A percentile compares a stretch with the other conserved stretches of the same genome.
phyloP scores from a whole-genome alignment of 2,113 vertebrate species.

The Spea multiplicata region DNA sequence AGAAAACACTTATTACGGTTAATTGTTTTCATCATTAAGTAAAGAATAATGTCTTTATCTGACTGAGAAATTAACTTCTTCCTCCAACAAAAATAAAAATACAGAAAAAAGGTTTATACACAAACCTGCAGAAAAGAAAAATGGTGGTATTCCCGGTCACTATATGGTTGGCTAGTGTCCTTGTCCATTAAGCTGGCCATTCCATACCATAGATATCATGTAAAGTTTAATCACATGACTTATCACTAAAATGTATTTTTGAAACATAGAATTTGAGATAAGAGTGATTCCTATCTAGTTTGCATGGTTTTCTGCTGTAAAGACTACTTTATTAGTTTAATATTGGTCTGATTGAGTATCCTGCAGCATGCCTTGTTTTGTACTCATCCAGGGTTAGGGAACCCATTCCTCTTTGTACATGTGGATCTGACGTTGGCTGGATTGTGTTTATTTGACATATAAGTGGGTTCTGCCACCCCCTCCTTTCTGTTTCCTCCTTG shows the following conservation, averaged over 20 bases:
- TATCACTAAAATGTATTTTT: too few relatives aligned
- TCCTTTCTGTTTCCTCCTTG: background rate
- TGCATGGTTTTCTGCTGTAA: too few relatives aligned
- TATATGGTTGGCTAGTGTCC: slow-evolving; percentile 25
- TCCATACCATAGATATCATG: slow-evolving; percentile 9
- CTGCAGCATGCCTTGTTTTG: background rate
- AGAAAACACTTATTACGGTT: too few relatives aligned
- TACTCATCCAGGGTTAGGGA: background rate
- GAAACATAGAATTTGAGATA: too few relatives aligned
- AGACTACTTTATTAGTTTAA: too few relatives aligned
- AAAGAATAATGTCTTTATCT: too few relatives aligned
- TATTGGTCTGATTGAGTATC: background rate
- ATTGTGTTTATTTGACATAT: slow-evolving; percentile 3
- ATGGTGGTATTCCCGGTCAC: background rate
- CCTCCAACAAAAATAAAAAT: too few relatives aligned
- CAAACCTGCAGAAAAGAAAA: too few relatives aligned
- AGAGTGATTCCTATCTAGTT: too few relatives aligned
- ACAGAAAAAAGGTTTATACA: too few relatives aligned
- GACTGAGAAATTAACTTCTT: too few relatives aligned
- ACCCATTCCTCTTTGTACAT: background rate
- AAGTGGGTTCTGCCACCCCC: background rate
- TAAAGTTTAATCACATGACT: background rate
- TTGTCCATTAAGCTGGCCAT: slow-evolving; percentile 9
- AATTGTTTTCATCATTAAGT: too few relatives aligned
- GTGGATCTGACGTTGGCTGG: background rate